Base-by-base conservation (phyloP, 2,113 vertebrate species). In the Apodemus sylvaticus region DNA sequence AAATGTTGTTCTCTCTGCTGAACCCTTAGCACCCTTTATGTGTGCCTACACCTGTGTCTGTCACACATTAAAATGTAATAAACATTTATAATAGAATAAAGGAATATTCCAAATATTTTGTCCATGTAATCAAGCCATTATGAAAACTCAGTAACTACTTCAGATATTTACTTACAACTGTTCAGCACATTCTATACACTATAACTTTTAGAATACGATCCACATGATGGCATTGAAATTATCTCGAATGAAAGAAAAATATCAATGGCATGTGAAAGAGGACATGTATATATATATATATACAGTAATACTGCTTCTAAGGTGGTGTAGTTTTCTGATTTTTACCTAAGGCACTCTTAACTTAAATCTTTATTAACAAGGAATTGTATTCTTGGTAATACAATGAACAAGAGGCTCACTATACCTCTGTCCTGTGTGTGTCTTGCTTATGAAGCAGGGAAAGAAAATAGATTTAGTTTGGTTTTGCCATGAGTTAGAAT, bases 11-110 rank as follows among this genome's bases (percentile, higher is more conserved):
- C 7, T 53, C 34, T 68, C 34, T 70, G 34, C 2, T 60, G 51
- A 29, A 31, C 60, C 4, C 39, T 13, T 58, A 87, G 48, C 20
- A 66, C 14, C 1, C 9, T 58, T 7, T 62, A 13, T 68, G 7
- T 90, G 17, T 87, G 12, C 71, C 39, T 87, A 34, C 7, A 48
- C 73, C n/a, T 24, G 22, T 91, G 10, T 66, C 36, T 92, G 20
- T 70, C 16, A 62, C 42, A 53, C 34, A 55, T 19, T n/a, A 76
- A 60, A 96, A 89, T 85, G 29, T 16, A 66, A 31, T 45, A 89
- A 68, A 36, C 71, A 74, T 66, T 92, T 92, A 5, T 96, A 36
- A 95, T 91, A 89, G 66, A 96, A 74, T 76, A 89, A 76, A 60
- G 53, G 13, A 90, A 31, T 86, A 77, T 31, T 60, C 2, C 77